Evolutionary conservation across 2,797 vertebrate genomes (phyloP), one percentile per base, ranked within the genome.

Genomic region (Siniperca scherzeri): DNA sequence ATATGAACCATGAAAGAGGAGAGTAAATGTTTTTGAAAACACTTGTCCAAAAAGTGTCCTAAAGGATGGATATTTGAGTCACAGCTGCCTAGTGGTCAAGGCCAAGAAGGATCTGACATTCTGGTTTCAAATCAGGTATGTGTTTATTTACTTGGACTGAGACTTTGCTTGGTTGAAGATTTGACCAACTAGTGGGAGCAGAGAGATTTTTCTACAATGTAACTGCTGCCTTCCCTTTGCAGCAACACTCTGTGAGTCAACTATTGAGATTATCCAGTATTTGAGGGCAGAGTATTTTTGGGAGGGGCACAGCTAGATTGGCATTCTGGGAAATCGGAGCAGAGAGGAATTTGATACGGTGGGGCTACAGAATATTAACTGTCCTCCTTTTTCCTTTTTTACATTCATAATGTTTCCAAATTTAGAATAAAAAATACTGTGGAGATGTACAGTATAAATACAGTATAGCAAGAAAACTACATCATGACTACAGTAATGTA

Each of bases 71-170:
- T 40, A 17, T 80, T 76, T 76, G 81, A 82, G 25, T 57, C 62
- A 83, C 83, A 78, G 66, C 42, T 62, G 40, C 56, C 12, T 50
- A 69, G 72, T 19, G 64, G 44, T 81, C 40, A 61, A 80, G 19
- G 25, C 68, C 22, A 30, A 74, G 44, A 69, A 67, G 60, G 57
- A 83, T 70, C 84, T 80, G 59, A 86, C 50, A 69, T 59, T 85
- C 65, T 85, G 80, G 44, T 74, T 78, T 86, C 22, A 62, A 83
- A 75, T 85, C 86, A 87, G 93, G 93, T 94, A 87, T 38, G 7
- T 74, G 2, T 66, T 87, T 48, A 65, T 78, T 77, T 48, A 53
- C 14, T 67, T 67, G 66, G 1, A 65, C n/a, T 27, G 44, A 66
- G 33, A 71, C 42, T 40, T 38, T 9, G 2, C 53, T 48, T 65